Percentiles rank a stretch among this genome's conserved stretches.
Conservation (phyloP, 2,797 vertebrate genomes). For the Channallabes apus region DNA sequence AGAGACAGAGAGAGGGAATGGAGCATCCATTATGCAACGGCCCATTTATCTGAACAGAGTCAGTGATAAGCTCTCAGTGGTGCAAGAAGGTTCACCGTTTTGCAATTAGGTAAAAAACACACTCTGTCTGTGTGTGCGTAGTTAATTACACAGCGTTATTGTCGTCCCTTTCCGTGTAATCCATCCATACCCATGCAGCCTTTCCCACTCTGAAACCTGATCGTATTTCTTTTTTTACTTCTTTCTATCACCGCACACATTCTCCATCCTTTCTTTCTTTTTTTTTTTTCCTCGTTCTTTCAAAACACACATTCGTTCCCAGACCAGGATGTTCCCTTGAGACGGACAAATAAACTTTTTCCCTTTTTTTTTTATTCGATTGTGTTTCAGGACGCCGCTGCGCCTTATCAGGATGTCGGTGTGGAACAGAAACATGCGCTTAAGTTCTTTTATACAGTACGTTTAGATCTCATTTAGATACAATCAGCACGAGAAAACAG, state of each 20-base stretch:
- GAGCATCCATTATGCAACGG: conserved; percentile 53
- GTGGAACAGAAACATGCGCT: neutral
- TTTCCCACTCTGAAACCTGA: conserved; percentile 4
- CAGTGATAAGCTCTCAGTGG: conserved; percentile 60
- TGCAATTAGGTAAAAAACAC: conserved; percentile 26
- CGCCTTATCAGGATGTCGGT: too few relatives aligned
- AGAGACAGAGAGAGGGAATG: conserved; percentile 13
- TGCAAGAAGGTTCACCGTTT: conserved; percentile 56
- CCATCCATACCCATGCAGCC: neutral
- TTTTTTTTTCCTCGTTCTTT: conserved; percentile 26
- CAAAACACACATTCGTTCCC: neutral
- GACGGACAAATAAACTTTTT: conserved; percentile 4
- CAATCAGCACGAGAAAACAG: neutral
- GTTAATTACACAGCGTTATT: conserved; percentile 4
- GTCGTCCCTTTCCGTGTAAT: conserved; percentile 2
- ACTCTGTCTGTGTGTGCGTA: neutral
- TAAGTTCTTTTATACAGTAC: neutral
- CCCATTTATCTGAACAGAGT: conserved; percentile 67
- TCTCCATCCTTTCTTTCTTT: neutral
- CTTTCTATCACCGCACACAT: neutral
- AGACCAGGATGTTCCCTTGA: neutral
- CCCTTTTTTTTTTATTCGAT: neutral
- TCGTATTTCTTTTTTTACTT: neutral
- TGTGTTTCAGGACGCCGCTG: neutral
- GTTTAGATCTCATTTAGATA: neutral